These are phyloP conservation scores for Pteropus rufus DNA, from an alignment of 2,797 vertebrate species.

Conservation along the genomic window DNA sequence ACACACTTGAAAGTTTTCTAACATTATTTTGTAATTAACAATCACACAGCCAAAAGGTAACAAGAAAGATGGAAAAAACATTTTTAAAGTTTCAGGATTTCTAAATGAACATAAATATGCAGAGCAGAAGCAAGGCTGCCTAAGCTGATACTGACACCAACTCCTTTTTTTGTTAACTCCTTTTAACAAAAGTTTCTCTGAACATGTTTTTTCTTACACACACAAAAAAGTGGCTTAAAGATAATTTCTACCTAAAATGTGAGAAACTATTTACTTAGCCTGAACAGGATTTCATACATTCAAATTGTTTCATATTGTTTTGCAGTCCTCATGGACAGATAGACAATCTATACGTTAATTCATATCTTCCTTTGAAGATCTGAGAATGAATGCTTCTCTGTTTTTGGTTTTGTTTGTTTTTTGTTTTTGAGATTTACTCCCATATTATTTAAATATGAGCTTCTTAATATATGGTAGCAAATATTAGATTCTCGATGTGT, in stretches of 20 bases:
- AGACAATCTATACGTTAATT: background rate
- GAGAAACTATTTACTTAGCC: background rate
- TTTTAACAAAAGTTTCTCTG: background rate
- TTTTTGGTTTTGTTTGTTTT: background rate
- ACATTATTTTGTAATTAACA: constrained; percentile 21
- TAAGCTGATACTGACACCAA: background rate
- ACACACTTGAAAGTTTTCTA: background rate
- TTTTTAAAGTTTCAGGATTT: background rate
- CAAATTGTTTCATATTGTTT: background rate
- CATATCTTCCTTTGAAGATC: background rate
- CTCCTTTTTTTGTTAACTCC: background rate
- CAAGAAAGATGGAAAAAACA: background rate
- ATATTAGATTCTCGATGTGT: background rate
- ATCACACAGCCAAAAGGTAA: background rate
- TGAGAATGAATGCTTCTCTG: background rate
- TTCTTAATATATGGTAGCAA: background rate
- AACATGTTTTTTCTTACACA: background rate
- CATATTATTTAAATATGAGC: background rate
- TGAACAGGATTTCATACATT: background rate
- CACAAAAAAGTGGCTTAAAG: background rate
- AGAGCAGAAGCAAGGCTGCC: background rate
- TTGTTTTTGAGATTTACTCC: background rate
- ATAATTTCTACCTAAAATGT: background rate
- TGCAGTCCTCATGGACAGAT: background rate
- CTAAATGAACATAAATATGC: background rate